Evolutionary conservation across 2,113 vertebrate species (phyloP).

Genomic region (Struthio camelus): DNA sequence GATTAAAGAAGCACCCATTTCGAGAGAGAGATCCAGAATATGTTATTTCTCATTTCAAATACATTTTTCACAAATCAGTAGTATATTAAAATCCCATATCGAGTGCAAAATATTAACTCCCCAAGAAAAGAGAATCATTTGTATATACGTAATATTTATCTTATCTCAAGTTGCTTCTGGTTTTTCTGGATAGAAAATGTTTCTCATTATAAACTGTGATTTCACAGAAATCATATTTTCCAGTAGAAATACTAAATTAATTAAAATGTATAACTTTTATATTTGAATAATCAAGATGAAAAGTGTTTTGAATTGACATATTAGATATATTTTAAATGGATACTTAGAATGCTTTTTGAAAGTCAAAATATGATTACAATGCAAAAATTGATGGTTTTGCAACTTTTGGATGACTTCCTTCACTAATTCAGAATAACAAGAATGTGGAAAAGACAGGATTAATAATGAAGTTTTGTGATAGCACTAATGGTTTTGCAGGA

Average conservation of each 20-base stretch:
- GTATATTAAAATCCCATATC: not conserved
- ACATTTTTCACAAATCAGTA: not conserved
- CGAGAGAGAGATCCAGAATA: not conserved
- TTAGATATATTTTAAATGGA: not conserved
- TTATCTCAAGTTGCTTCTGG: not conserved
- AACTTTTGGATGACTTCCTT: not conserved
- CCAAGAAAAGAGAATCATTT: not conserved
- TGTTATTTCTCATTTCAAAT: not conserved
- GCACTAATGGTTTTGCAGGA: not conserved
- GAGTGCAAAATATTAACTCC: not conserved
- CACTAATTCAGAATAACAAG: not conserved
- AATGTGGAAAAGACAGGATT: not conserved
- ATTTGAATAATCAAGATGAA: not conserved
- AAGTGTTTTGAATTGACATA: not conserved
- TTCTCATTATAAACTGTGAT: not conserved
- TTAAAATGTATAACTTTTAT: not conserved
- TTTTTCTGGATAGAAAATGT: not conserved
- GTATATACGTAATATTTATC: not conserved
- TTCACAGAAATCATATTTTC: not conserved
- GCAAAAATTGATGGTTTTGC: not conserved
- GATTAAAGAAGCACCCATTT: not conserved
- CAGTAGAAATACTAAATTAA: not conserved
- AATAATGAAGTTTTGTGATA: not conserved
- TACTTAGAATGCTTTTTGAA: not conserved
- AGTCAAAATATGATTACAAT: not conserved